Evolutionary conservation across 2,797 vertebrate species (phyloP).

Genomic region (Perodicticus potto): DNA sequence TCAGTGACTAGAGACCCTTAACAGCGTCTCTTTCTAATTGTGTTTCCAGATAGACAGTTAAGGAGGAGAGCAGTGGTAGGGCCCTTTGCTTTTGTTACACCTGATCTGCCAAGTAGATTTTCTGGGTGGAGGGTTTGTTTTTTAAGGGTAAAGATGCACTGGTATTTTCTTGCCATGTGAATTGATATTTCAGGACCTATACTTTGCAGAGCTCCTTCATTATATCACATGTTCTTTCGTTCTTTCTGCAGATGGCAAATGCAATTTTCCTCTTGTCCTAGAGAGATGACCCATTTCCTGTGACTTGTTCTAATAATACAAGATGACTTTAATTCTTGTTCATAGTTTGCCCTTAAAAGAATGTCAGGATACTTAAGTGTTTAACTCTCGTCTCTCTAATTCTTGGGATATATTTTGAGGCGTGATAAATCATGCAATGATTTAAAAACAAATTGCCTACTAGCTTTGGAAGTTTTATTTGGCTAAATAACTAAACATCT

Average conservation of each 20-base stretch:
- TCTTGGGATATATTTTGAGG: slow-evolving; percentile 55
- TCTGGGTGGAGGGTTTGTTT: not conserved
- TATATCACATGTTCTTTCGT: slow-evolving; percentile 36
- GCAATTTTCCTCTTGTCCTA: slow-evolving; percentile 75
- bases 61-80: not conserved
- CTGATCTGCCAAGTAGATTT: not conserved
- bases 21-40: slow-evolving; percentile 22
- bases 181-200: slow-evolving; percentile 30
- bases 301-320: slow-evolving; percentile 82
- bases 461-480: not conserved
- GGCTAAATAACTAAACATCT: not conserved
- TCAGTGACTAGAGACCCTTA: slow-evolving; percentile 22
- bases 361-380: slow-evolving; percentile 37
- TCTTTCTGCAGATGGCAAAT: slow-evolving; percentile 68
- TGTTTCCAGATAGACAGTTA: not conserved
- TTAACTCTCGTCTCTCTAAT: slow-evolving; percentile 48
- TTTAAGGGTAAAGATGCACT: not conserved
- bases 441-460: not conserved
- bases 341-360: slow-evolving; percentile 74
- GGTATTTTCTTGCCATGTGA: slow-evolving; percentile 2
- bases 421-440: not conserved
- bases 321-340: slow-evolving; percentile 78
- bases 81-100: not conserved
- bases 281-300: slow-evolving; percentile 82
- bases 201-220: slow-evolving; percentile 22